Percentiles rank a stretch among this genome's conserved stretches.
Evolutionary conservation across 2,888 invertebrate species (phyloP).

Genomic region (Nomada fucata): DNA sequence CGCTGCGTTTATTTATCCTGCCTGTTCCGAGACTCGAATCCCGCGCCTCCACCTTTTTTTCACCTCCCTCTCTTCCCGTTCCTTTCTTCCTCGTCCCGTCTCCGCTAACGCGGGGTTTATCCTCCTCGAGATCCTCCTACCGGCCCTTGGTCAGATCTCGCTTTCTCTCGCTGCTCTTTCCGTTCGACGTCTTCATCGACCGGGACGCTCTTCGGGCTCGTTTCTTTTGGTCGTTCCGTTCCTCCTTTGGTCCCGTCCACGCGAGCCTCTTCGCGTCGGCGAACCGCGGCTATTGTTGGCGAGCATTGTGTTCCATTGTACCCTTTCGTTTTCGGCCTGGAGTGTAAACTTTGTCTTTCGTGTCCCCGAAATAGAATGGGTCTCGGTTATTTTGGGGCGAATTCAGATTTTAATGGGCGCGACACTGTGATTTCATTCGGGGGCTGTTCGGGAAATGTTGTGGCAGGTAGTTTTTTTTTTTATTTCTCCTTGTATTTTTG

Average conservation of each 20-base stretch:
- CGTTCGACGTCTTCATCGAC: conserved; percentile 16
- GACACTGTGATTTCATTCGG: too few relatives aligned
- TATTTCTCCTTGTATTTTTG: too few relatives aligned
- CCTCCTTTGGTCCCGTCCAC: not conserved
- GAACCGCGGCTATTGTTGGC: conserved; percentile 7
- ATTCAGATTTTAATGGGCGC: too few relatives aligned
- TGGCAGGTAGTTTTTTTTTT: too few relatives aligned
- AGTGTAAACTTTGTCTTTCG: conserved; percentile 48
- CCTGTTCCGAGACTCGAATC: conserved; percentile 72
- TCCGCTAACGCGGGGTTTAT: conserved; percentile 38
- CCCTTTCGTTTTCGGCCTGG: conserved; percentile 30
- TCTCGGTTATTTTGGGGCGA: too few relatives aligned
- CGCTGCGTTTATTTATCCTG: conserved; percentile 83
- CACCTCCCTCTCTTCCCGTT: conserved; percentile 30
- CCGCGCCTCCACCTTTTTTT: conserved; percentile 29
- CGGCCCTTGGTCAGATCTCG: not conserved
- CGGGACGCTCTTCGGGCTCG: not conserved
- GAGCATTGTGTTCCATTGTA: conserved; percentile 38
- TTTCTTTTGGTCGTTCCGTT: not conserved
- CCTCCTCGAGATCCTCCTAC: conserved; percentile 49
- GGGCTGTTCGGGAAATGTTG: too few relatives aligned
- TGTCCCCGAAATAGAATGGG: not conserved
- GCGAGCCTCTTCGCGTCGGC: not conserved
- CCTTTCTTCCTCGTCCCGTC: conserved; percentile 22
- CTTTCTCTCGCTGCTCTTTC: not conserved